phyloP scores from a whole-genome alignment of 1,140 invertebrate species.

The Saxidomus purpurata region DNA sequence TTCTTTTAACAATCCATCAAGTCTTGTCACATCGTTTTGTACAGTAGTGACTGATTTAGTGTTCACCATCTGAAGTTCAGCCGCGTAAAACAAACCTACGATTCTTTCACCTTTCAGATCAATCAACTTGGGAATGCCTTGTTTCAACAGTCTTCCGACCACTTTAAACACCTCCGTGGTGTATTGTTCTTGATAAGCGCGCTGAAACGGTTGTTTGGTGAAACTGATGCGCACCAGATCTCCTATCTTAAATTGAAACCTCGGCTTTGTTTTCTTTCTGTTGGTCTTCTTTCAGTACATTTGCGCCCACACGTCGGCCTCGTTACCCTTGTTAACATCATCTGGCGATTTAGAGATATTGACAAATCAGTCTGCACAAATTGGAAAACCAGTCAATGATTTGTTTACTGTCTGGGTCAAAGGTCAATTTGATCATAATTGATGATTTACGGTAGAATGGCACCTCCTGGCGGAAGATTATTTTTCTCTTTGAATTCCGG shows the following conservation, averaged over 20 bases:
- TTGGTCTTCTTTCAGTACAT: conserved; percentile 65
- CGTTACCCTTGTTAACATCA: conserved; percentile 63
- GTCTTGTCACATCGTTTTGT: too few relatives aligned
- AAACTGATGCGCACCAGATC: conserved; percentile 65
- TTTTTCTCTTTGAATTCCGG: too few relatives aligned
- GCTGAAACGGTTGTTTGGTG: conserved; percentile 47
- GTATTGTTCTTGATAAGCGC: too few relatives aligned
- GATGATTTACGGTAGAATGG: too few relatives aligned
- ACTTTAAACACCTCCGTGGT: conserved; percentile 64
- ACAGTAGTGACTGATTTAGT: neutral
- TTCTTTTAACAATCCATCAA: too few relatives aligned
- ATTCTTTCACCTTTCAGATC: conserved; percentile 46
- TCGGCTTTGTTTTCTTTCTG: neutral
- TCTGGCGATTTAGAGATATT: too few relatives aligned
- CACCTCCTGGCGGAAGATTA: too few relatives aligned
- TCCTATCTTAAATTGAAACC: conserved; percentile 56
- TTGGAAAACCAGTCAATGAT: too few relatives aligned
- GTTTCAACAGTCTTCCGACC: conserved; percentile 7
- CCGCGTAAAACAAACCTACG: conserved; percentile 38
- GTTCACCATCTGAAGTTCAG: conserved; percentile 58
- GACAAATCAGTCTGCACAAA: too few relatives aligned
- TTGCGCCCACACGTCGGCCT: too few relatives aligned
- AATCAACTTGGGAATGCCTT: conserved; percentile 46
- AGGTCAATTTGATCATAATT: too few relatives aligned
- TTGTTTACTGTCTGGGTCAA: too few relatives aligned